A percentile compares a stretch with the other conserved stretches of the same genome.
Conservation (phyloP, 2,797 vertebrate species). For the Ispidina picta region DNA sequence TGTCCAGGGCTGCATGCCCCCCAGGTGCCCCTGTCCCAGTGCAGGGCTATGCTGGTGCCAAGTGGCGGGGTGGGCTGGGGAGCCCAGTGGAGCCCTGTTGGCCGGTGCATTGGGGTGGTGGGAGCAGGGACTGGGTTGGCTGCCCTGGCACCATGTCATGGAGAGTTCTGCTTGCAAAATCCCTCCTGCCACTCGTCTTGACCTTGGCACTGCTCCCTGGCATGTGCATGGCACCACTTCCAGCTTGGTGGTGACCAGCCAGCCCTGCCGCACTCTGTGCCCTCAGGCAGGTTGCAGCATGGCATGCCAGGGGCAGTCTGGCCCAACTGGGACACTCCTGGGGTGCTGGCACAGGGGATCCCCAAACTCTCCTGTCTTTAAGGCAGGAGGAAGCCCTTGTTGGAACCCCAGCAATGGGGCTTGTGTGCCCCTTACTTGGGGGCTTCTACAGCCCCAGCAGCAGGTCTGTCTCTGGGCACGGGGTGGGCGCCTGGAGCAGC, state of each 20-base stretch:
- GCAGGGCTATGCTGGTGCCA: rapidly evolving
- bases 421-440: not conserved
- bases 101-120: rapidly evolving
- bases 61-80: not conserved
- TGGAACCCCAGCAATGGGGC: not conserved
- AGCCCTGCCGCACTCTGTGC: not conserved
- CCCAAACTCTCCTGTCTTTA: not conserved
- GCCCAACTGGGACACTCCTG: not conserved
- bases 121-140: too few species aligned
- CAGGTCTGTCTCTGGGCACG: not conserved
- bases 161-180: not conserved
- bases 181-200: not conserved
- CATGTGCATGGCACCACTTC: rapidly evolving
- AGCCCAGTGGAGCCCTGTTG: not conserved
- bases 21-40: rapidly evolving
- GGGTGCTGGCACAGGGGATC: too few species aligned
- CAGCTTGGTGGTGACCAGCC: not conserved
- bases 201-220: not conserved
- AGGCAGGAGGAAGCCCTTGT: rapidly evolving
- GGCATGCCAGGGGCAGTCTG: not conserved
- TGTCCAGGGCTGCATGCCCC: rapidly evolving
- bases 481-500: rapidly evolving
- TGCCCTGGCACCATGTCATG: rapidly evolving
- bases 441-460: not conserved
- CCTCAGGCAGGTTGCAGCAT: rapidly evolving